A percentile compares a stretch with the other conserved stretches of the same genome.
These are phyloP conservation scores for Ophioninae sp. DNA, from an alignment of 2,888 invertebrate species.

Conservation along the genomic window DNA sequence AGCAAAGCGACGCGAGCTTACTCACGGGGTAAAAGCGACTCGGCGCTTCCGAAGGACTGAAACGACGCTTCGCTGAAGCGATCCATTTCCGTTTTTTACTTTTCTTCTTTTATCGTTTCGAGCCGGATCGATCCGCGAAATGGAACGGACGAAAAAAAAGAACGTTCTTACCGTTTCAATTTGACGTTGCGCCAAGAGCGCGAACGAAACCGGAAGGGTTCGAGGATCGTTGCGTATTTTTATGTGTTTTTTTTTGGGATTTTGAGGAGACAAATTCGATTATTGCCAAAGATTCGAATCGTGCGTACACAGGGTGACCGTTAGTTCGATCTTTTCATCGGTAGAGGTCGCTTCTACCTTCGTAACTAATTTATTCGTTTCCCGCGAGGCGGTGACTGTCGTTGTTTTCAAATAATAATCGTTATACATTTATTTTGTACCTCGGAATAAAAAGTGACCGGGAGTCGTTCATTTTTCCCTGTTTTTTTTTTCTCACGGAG, in stretches of 20 bases:
- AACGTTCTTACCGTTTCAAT: not conserved
- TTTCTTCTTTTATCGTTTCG: constrained; percentile 1
- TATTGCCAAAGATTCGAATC: constrained; percentile 45
- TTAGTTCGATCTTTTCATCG: not conserved
- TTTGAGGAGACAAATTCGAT: constrained; percentile 18
- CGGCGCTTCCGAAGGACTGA: constrained; percentile 91
- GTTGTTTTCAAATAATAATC: constrained; percentile 64
- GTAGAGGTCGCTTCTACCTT: not conserved
- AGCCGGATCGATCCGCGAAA: constrained; percentile 5
- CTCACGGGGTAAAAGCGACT: constrained; percentile 93
- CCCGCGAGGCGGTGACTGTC: constrained; percentile 54
- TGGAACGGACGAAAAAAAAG: not conserved
- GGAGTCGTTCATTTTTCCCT: not conserved
- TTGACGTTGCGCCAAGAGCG: not conserved
- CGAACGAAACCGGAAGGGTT: not conserved
- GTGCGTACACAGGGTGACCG: not conserved
- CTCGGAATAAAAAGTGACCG: constrained; percentile 60
- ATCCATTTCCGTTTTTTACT: not conserved
- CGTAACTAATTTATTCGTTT: constrained; percentile 38
- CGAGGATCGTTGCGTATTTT: not conserved
- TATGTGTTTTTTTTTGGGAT: not conserved
- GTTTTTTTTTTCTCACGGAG: not conserved
- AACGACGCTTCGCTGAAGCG: constrained; percentile 33
- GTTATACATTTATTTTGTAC: constrained; percentile 76
- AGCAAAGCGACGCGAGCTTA: constrained; percentile 88